phyloP scores from a whole-genome alignment of 2,113 vertebrate genomes.

The Amazona vittata region DNA sequence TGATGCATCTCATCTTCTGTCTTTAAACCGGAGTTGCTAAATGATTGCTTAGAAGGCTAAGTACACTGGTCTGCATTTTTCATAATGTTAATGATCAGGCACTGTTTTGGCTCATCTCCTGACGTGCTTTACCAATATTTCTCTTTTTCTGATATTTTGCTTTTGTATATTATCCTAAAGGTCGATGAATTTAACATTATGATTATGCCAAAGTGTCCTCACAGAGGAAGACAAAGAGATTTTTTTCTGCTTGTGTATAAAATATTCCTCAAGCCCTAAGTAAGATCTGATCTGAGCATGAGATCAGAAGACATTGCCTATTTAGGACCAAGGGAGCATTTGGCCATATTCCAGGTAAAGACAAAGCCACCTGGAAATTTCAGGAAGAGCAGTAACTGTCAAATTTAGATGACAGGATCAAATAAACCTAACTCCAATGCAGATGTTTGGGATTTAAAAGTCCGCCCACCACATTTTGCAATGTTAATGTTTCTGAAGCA shows the following conservation, averaged over 20 bases:
- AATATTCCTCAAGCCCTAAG: not conserved
- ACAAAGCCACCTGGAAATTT: fast-evolving
- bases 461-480: not conserved
- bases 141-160: not conserved
- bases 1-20: not conserved
- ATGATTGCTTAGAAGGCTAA: not conserved
- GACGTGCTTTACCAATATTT: not conserved
- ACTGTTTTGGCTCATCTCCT: not conserved
- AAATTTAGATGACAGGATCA: not conserved
- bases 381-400: not conserved
- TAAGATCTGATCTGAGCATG: not conserved
- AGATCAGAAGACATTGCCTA: not conserved
- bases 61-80: not conserved
- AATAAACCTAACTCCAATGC: not conserved
- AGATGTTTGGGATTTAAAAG: not conserved
- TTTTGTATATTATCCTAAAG: not conserved
- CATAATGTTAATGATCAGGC: not conserved
- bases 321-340: not conserved
- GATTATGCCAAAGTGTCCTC: not conserved
- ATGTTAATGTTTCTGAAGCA: not conserved
- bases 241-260: not conserved
- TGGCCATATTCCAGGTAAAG: not conserved
- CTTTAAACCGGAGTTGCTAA: not conserved
- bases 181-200: not conserved
- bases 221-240: not conserved